These are phyloP conservation scores for Poeciliopsis presidionis DNA, from an alignment of 2,797 vertebrate species.

Conservation along the genomic window DNA sequence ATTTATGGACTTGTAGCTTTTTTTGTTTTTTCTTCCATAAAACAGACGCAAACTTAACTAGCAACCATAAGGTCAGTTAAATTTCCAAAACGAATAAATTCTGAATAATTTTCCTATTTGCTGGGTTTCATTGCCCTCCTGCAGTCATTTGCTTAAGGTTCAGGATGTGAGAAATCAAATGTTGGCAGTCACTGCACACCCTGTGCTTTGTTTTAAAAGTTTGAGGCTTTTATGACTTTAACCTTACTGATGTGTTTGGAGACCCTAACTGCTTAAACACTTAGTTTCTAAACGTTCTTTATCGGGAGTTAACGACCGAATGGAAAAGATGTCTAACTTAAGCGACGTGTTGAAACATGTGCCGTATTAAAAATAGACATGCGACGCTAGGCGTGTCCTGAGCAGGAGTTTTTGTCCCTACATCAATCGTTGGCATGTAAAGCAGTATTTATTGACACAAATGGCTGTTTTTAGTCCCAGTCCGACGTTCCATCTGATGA, in stretches of 20 bases:
- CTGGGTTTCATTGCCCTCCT: background rate
- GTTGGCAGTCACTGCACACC: background rate
- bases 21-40: background rate
- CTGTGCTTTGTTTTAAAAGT: background rate
- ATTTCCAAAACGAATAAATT: background rate
- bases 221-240: background rate
- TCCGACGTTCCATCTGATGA: background rate
- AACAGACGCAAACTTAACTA: background rate
- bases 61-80: no score
- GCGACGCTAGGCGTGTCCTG: background rate
- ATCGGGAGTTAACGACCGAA: background rate
- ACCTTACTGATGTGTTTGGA: background rate
- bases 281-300: background rate
- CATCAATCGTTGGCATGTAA: no score
- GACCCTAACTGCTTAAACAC: background rate
- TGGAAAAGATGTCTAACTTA: background rate
- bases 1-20: background rate
- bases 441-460: background rate
- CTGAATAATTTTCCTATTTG: background rate
- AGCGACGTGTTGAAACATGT: background rate
- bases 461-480: background rate
- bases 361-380: background rate
- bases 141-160: background rate
- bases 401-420: background rate
- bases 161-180: background rate